A percentile compares a stretch with the other conserved stretches of the same genome.
Evolutionary conservation across 1,140 invertebrate species (phyloP).

Genomic region (Tachypleus tridentatus): DNA sequence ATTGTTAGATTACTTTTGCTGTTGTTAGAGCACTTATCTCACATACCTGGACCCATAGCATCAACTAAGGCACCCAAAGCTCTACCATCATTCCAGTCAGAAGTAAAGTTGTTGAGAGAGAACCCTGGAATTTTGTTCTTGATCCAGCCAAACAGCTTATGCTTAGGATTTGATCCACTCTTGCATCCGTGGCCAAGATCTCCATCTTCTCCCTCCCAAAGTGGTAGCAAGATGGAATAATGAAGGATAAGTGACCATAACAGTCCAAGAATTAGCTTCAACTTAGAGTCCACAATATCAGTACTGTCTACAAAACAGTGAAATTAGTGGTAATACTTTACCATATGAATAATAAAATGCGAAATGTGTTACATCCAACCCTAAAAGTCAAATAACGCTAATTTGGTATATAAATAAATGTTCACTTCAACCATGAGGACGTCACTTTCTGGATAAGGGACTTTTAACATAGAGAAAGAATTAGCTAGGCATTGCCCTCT

Average conservation of each 20-base stretch:
- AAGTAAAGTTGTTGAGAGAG: conserved; percentile 82
- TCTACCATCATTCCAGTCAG: conserved; percentile 84
- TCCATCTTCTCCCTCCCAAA: conserved; percentile 68
- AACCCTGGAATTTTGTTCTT: conserved; percentile 65
- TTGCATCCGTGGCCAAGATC: conserved; percentile 33
- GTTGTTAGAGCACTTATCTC: no score
- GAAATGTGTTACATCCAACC: no score
- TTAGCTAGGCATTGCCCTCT: no score
- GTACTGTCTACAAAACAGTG: conserved; percentile 52
- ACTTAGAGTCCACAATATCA: conserved; percentile 82
- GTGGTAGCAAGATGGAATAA: conserved; percentile 89
- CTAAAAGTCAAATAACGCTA: no score
- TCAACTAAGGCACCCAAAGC: conserved; percentile 85
- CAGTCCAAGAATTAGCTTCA: conserved; percentile 83
- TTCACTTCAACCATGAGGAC: no score
- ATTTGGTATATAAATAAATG: no score
- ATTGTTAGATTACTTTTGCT: no score
- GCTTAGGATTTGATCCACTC: conserved; percentile 66
- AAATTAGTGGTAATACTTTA: conserved; percentile 10
- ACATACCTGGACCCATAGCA: conserved; percentile 59
- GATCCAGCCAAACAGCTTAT: conserved; percentile 81
- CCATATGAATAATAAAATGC: not conserved
- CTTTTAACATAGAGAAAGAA: no score
- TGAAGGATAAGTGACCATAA: conserved; percentile 94
- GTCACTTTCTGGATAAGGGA: no score